These are phyloP conservation scores for Quadroppia sp. DNA, from an alignment of 2,888 invertebrate genomes.

Conservation along the genomic window DNA sequence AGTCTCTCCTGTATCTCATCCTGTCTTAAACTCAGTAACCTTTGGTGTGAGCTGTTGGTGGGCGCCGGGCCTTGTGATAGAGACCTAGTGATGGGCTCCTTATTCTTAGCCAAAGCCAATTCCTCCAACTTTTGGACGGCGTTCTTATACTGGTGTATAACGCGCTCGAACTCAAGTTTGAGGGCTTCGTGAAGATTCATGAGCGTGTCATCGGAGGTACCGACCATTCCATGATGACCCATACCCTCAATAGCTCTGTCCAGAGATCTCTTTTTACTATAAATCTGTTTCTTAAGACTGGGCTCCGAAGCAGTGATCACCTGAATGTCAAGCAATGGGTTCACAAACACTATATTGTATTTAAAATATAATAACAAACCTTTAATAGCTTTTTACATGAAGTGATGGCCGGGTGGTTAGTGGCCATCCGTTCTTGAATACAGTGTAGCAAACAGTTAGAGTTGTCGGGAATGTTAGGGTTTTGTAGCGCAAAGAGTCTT, in stretches of 20 bases:
- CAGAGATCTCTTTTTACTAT: constrained; percentile 66
- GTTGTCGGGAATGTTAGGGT: constrained; percentile 49
- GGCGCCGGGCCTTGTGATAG: constrained; percentile 62
- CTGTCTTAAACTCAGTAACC: constrained; percentile 74
- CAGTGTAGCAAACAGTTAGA: constrained; percentile 28
- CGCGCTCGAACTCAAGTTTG: constrained; percentile 72
- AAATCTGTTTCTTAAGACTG: constrained; percentile 62
- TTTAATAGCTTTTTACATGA: constrained; percentile 55
- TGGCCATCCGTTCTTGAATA: constrained; percentile 33
- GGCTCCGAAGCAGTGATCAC: constrained; percentile 58
- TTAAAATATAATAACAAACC: constrained; percentile 42
- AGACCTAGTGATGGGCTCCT: constrained; percentile 50
- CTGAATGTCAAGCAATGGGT: constrained; percentile 47
- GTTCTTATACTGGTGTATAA: constrained; percentile 78
- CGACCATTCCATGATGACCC: constrained; percentile 73
- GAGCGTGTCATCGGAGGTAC: constrained; percentile 57
- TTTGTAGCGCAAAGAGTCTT: constrained; percentile 62
- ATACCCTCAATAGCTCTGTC: constrained; percentile 83
- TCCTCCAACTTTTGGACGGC: constrained; percentile 78
- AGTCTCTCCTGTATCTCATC: constrained; percentile 81
- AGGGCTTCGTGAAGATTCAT: constrained; percentile 76
- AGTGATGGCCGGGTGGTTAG: constrained; percentile 44
- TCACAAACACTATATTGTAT: neutral
- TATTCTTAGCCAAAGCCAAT: constrained; percentile 49
- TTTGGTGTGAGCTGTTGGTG: constrained; percentile 80